Base-by-base conservation (phyloP, 2,113 vertebrate genomes). In the Crotalus horridus region DNA sequence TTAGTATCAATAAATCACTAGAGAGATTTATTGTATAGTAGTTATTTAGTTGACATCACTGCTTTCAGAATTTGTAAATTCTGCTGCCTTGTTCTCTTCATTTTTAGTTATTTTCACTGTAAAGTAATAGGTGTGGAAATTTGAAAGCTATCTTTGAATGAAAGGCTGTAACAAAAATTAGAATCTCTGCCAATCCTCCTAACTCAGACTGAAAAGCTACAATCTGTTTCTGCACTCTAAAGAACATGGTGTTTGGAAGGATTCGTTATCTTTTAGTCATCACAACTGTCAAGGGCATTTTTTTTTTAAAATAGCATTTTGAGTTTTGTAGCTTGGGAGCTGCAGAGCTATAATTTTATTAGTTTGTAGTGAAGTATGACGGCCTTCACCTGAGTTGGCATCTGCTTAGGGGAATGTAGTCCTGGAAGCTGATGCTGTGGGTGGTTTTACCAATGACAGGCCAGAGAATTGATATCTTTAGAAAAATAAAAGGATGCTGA, bases 101-200 rank as follows among this genome's bases (percentile, higher is more conserved):
- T 26, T 93, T 43, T 20, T 93, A n/a, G 29, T 94, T 95, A 89
- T 89, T 23, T 1, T 94, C 95, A 94, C 89, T 95, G 95, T 94
- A 96, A 94, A 93, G 17, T 92, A 95, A 88, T 93, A 93, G 93
- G 88, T 95, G 89, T 61, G 56, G 91, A 96, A 95, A 95, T 88
- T 91, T 93, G 94, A 91, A 2, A 1, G 69, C 93, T 94, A 93
- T 64, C 91, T 90, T 12, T 94, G 59, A 95, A 85, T 94, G 94
- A 95, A 94, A 94, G 94, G 23, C 2, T n/a, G 53, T 91, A 88
- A 95, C 69, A 90, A 81, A 94, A 93, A 64, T 94, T 95, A 94
- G 93, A 94, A 93, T 95, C 94, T 96, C 94, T 96, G 95, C 86
- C 96, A 95, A 86, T 95, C 94, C 94, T 96, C 59, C 92, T 96